A percentile compares a stretch with the other conserved stretches of the same genome.
phyloP scores from a whole-genome alignment of 2,113 vertebrate genomes.

The Myiagra hebetior region DNA sequence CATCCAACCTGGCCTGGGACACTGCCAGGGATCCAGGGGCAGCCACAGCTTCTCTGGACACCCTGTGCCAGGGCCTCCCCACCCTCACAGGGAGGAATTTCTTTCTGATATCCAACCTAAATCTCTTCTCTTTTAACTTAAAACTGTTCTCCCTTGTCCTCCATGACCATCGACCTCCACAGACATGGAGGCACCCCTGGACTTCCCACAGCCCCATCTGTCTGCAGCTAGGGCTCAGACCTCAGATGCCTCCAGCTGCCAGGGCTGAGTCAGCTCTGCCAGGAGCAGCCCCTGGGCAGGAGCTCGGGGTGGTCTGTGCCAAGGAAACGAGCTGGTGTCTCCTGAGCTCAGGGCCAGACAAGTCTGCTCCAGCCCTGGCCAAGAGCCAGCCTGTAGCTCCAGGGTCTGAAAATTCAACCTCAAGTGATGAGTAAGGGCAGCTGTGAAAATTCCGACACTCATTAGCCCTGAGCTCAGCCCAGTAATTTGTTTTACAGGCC shows the following conservation, averaged over 20 bases:
- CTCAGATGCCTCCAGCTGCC: neutral
- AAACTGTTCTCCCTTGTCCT: neutral
- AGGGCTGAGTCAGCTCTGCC: neutral
- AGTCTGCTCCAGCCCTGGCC: neutral
- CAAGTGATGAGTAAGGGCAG: neutral
- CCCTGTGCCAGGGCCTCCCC: rapidly evolving
- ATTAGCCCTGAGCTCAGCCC: neutral
- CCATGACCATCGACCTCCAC: neutral
- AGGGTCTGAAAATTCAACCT: neutral
- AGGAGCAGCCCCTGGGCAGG: neutral
- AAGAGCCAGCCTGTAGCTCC: neutral
- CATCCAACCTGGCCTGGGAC: rapidly evolving
- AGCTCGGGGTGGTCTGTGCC: neutral
- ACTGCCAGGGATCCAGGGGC: neutral
- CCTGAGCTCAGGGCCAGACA: neutral
- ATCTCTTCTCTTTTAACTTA: neutral
- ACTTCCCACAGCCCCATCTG: neutral
- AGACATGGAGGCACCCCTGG: neutral
- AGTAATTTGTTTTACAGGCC: constrained; percentile 15
- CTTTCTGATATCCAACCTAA: neutral
- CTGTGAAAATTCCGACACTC: neutral
- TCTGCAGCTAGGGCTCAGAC: neutral
- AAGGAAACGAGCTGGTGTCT: rapidly evolving
- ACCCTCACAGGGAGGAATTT: neutral
- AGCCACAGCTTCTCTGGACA: neutral